phyloP scores from a whole-genome alignment of 2,113 vertebrate genomes.

The Indri indri region DNA sequence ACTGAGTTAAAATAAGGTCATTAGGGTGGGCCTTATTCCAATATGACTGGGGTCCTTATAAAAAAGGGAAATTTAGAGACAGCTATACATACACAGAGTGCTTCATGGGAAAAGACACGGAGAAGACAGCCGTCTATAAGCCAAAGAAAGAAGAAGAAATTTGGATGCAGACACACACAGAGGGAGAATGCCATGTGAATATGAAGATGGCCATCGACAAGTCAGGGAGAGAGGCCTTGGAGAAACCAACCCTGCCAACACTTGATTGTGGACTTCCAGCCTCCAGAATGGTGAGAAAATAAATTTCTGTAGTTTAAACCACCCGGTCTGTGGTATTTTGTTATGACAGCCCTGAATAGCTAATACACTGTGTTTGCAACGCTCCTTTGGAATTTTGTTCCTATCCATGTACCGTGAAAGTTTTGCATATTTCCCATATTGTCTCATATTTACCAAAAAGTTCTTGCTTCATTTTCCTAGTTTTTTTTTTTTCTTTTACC shows the following conservation, averaged over 20 bases:
- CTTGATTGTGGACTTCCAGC: background rate
- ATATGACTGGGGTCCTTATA: background rate
- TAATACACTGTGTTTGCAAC: background rate
- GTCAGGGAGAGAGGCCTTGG: background rate
- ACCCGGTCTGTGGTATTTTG: background rate
- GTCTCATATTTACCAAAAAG: constrained; percentile 51
- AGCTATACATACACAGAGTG: background rate
- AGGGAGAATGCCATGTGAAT: background rate
- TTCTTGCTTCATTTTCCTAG: constrained; percentile 17
- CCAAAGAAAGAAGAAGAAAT: background rate
- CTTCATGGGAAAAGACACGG: background rate
- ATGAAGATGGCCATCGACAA: background rate
- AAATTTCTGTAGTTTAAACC: background rate
- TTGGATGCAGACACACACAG: background rate
- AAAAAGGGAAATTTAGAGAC: background rate
- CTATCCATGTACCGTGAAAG: background rate
- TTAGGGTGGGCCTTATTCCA: background rate
- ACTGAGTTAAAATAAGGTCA: background rate
- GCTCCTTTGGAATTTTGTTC: background rate
- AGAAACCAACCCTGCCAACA: background rate
- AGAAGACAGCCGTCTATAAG: background rate
- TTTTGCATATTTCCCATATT: constrained; percentile 46
- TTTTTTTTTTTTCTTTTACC: background rate
- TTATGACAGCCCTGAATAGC: background rate
- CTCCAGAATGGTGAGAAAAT: background rate